Evolutionary conservation across 2,888 invertebrate species (phyloP), one percentile per base, ranked within the genome.

Genomic region (Thymelicus lineola): DNA sequence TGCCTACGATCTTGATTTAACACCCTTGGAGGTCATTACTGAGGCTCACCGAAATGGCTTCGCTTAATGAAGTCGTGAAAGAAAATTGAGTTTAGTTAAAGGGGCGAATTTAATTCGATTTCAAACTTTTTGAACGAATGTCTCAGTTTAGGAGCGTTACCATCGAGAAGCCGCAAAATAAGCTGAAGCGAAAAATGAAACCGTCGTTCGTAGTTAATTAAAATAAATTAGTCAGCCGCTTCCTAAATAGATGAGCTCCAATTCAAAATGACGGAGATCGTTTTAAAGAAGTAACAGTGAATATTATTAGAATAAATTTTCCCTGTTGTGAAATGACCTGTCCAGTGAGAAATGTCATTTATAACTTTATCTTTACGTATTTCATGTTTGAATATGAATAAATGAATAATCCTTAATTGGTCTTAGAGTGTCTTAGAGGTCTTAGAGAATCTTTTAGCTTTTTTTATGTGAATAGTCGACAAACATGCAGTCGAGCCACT

Each of bases 101-200:
- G 90, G 91, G 91, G 90, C 90, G 91, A 89, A 90, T 91, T 91
- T 91, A 91, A 92, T 92, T 92, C 89, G 90, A 92, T 91, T 92
- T 85, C 89, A 89, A 91, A 92, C 90, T 92, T 92, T 91, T 88
- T 85, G 88, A 90, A 90, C 89, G 89, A 88, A 90, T 88, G 88
- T 87, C 89, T 87, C 86, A 84, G 88, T 87, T 86, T 86, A 84
- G 86, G 86, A 83, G 83, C 82, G 83, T 78, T 80, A 81, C 79
- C 82, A 84, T 87, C 82, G 85, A 82, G 84, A 83, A 86, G 81
- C 83, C 82, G 80, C 86, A 83, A 87, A 90, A 89, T 62, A 62
- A 53, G 20, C 86, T 83, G 84, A 83, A 82, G 82, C 82, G 85
- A 89, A 90, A 90, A 89, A 90, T 88, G 84, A 85, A 84, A 82